These are phyloP conservation scores for Iguana delicatissima DNA, from an alignment of 2,797 vertebrate species.

Conservation along the genomic window DNA sequence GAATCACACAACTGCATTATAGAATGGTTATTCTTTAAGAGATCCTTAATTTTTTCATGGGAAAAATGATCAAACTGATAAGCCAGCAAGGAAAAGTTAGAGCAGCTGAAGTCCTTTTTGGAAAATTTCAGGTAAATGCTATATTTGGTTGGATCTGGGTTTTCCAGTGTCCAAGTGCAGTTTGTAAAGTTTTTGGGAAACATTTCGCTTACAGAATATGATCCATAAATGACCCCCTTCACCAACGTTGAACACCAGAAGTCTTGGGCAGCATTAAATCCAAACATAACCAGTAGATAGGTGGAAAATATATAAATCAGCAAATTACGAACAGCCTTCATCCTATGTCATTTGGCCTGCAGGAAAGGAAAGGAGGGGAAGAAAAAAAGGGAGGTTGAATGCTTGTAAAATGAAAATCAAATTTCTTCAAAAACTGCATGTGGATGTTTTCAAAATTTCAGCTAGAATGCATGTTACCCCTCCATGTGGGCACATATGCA, in stretches of 20 bases:
- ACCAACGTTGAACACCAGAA: slow-evolving; percentile 99
- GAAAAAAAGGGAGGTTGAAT: slow-evolving; percentile 77
- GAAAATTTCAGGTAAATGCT: slow-evolving; percentile 99
- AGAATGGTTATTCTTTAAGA: slow-evolving; percentile 96
- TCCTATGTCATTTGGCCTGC: slow-evolving; percentile 99
- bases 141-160: slow-evolving; percentile 99
- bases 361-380: slow-evolving; percentile 85
- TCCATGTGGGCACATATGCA: slow-evolving; percentile 50
- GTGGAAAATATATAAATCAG: slow-evolving; percentile 99
- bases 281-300: slow-evolving; percentile 99
- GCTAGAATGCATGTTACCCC: slow-evolving; percentile 70
- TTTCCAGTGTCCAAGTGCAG: slow-evolving; percentile 99
- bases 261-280: slow-evolving; percentile 99
- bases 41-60: slow-evolving; percentile 98
- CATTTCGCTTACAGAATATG: slow-evolving; percentile 99
- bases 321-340: slow-evolving; percentile 99
- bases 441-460: slow-evolving; percentile 84
- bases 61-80: slow-evolving; percentile 99
- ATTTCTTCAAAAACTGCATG: slow-evolving; percentile 79
- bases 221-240: slow-evolving; percentile 99
- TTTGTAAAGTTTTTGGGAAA: slow-evolving; percentile 99
- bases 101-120: slow-evolving; percentile 98
- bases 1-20: slow-evolving; percentile 97
- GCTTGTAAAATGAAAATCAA: slow-evolving; percentile 79
- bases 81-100: slow-evolving; percentile 96